Conservation (phyloP, 1,140 invertebrate species). For the Diprion similis region DNA sequence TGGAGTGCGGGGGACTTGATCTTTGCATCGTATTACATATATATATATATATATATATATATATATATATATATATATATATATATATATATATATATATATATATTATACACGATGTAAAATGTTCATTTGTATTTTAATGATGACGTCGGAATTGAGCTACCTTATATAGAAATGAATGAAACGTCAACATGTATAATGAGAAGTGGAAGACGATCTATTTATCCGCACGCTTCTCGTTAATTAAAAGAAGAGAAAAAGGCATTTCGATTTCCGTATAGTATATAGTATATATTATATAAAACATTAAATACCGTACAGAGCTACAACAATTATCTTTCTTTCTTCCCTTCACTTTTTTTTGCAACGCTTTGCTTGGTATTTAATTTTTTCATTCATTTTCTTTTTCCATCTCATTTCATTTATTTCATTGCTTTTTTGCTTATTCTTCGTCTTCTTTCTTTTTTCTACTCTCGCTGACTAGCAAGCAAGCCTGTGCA, state of each 20-base stretch:
- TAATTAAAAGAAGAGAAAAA: conserved; percentile 41
- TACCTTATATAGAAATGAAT: conserved; percentile 32
- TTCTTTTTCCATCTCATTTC: background rate
- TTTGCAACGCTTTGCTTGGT: background rate
- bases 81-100: too few relatives aligned
- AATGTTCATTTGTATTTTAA: conserved; percentile 3
- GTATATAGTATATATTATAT: too few relatives aligned
- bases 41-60: too few relatives aligned
- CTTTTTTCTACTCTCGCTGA: too few relatives aligned
- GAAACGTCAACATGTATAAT: conserved; percentile 38
- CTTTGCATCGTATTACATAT: too few relatives aligned
- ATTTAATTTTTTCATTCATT: too few relatives aligned
- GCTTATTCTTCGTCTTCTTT: background rate
- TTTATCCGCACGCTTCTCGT: conserved; percentile 47
- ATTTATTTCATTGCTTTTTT: background rate
- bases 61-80: too few relatives aligned
- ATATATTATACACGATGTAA: background rate
- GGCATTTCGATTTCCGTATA: background rate
- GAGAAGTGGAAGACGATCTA: conserved; percentile 39
- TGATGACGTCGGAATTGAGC: background rate
- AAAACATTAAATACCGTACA: too few relatives aligned
- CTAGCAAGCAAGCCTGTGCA: background rate
- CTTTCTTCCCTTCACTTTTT: conserved; percentile 9
- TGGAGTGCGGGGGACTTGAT: background rate
- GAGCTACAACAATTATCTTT: conserved; percentile 13